Evolutionary conservation across 2,888 invertebrate genomes (phyloP), one percentile per base, ranked within the genome.

Genomic region (Arge pagana): DNA sequence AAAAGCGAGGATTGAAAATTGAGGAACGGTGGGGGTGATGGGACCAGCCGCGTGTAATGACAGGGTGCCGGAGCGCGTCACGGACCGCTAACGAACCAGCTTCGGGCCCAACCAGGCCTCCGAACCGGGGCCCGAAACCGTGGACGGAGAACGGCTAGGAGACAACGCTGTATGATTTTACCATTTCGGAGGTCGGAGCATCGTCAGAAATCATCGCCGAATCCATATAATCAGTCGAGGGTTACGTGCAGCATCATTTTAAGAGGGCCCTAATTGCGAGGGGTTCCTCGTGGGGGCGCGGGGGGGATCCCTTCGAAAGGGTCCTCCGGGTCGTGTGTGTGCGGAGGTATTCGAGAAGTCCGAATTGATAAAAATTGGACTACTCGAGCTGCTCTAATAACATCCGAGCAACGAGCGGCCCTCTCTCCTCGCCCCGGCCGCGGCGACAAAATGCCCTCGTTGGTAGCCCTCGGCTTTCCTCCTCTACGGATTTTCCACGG

Each of bases 21-120:
- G 63, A 60, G 56, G 55, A 61, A 56, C 66, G 67, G 68, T 65
- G 65, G 66, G 68, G 68, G 63, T 67, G 68, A 71, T 70, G 71
- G 58, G 68, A 67, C 67, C 69, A 71, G 70, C 70, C 68, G 66
- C 68, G 69, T n/a, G n/a, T 71, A 71, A 71, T 71, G 68, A 71
- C 68, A 71, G 71, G 71, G 71, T 71, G 69, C 63, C 60, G 61
- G 65, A n/a, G 64, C 67, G 66, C 70, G 24, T 68, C 66, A 67
- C 62, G 67, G 64, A 63, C 58, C 68, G 65, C 70, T 71, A 71
- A 71, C 71, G 71, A 71, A 71, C 71, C 68, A 63, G 67, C 70
- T 65, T 64, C 58, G 60, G 33, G 23, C 35, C 10, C 23, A 15
- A 15, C 33, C 45, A 15, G 23, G 23, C 59, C 61, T 63, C 55